A percentile compares a stretch with the other conserved stretches of the same genome.
phyloP scores from a whole-genome alignment of 2,113 vertebrate genomes.

The Myotis yumanensis region DNA sequence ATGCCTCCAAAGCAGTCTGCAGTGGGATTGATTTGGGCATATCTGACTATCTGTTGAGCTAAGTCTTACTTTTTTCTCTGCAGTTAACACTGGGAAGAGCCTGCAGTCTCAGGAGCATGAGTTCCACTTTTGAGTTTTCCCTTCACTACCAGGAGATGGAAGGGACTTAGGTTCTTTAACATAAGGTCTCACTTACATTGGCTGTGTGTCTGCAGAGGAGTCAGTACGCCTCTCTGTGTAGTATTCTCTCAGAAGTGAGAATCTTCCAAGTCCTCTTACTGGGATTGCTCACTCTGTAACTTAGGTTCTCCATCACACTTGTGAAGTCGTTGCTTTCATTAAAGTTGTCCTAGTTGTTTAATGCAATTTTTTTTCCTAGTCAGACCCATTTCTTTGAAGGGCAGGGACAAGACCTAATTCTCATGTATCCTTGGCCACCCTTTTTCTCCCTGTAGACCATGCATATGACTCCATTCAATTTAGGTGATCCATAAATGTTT shows the following conservation, averaged over 20 bases:
- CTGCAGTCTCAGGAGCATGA: background rate
- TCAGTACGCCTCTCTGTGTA: background rate
- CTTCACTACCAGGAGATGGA: background rate
- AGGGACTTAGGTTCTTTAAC: background rate
- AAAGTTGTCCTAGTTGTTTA: background rate
- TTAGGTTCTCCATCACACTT: background rate
- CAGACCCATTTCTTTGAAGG: slow-evolving; percentile 50
- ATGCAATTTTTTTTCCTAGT: background rate
- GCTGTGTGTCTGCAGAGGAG: background rate
- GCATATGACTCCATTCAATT: slow-evolving; percentile 26
- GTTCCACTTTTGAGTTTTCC: background rate
- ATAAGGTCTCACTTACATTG: background rate
- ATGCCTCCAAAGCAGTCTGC: slow-evolving; percentile 47
- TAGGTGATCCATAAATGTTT: slow-evolving; percentile 48
- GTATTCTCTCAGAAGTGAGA: background rate
- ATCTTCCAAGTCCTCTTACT: background rate
- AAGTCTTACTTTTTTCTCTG: slow-evolving; percentile 52
- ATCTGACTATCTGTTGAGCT: slow-evolving; percentile 61
- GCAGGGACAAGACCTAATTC: slow-evolving; percentile 43
- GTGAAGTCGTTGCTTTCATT: slow-evolving; percentile 1
- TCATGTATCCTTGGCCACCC: background rate
- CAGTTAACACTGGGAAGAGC: slow-evolving; percentile 41
- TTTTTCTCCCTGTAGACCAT: slow-evolving; percentile 31
- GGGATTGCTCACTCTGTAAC: background rate
- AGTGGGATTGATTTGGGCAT: background rate